Evolutionary conservation across 2,797 vertebrate genomes (phyloP).

Genomic region (Thalassophryne amazonica): DNA sequence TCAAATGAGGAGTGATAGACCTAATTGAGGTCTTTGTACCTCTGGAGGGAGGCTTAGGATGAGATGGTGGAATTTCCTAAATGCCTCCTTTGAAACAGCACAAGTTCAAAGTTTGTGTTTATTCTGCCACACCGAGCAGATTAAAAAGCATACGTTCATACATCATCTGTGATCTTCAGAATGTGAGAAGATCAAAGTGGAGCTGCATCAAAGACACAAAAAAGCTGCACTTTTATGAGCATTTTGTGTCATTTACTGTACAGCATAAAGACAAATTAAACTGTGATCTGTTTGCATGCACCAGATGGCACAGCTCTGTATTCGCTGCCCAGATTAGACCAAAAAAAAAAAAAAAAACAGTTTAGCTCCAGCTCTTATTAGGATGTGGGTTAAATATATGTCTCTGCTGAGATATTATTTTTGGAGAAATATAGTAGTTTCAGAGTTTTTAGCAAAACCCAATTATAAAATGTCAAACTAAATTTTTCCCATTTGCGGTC

Average conservation of each 20-base stretch:
- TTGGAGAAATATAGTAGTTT: background rate
- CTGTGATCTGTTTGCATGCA: too few relatives aligned
- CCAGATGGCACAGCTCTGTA: too few relatives aligned
- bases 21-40: constrained; percentile 82
- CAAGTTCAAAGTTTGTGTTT: constrained; percentile 78
- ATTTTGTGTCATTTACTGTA: constrained; percentile 39
- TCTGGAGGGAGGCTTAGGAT: constrained; percentile 78
- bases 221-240: constrained; percentile 50
- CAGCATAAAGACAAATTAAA: constrained; percentile 18
- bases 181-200: constrained; percentile 65
- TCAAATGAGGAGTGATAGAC: constrained; percentile 78
- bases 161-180: constrained; percentile 57
- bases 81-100: constrained; percentile 73
- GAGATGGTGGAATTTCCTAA: constrained; percentile 83
- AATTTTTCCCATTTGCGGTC: background rate
- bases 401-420: too few relatives aligned
- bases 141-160: constrained; percentile 65
- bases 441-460: background rate
- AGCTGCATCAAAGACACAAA: constrained; percentile 42
- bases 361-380: too few relatives aligned
- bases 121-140: constrained; percentile 72
- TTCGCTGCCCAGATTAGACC: too few relatives aligned
- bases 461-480: constrained; percentile 2
- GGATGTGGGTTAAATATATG: too few relatives aligned
- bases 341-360: too few relatives aligned